These are phyloP conservation scores for Hemibagrus wyckioides DNA, from an alignment of 2,113 vertebrate species.

Conservation along the genomic window DNA sequence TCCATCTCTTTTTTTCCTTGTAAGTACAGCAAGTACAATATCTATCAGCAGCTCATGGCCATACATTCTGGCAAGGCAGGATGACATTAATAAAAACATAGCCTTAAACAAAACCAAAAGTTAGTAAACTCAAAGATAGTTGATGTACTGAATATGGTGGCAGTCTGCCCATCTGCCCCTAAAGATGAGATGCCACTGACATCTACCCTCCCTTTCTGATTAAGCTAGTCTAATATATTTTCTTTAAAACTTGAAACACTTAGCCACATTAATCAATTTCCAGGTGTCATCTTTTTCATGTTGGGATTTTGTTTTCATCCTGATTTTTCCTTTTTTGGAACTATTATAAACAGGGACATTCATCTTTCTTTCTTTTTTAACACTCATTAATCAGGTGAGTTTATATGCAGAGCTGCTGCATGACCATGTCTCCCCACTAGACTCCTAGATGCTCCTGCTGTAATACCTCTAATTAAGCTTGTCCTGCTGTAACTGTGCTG, in stretches of 20 bases:
- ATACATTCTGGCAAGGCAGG: neutral
- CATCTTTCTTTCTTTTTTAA: conserved; percentile 50
- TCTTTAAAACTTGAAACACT: conserved; percentile 47
- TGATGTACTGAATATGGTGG: neutral
- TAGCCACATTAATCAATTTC: conserved; percentile 56
- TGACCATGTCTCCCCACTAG: conserved; percentile 52
- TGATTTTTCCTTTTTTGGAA: conserved; percentile 35
- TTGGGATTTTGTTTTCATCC: conserved; percentile 52
- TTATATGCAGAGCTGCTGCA: conserved; percentile 46
- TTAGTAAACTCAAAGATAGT: no score
- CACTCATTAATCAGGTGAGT: conserved; percentile 61
- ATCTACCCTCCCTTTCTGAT: conserved; percentile 52
- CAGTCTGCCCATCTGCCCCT: neutral
- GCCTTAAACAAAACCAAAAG: neutral
- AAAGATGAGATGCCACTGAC: conserved; percentile 41
- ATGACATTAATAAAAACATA: no score
- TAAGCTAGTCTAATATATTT: conserved; percentile 57
- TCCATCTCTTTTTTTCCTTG: neutral
- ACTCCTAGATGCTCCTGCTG: conserved; percentile 42
- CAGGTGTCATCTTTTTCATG: conserved; percentile 44
- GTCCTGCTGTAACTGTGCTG: conserved; percentile 57
- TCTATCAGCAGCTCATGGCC: neutral
- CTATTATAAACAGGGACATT: conserved; percentile 50
- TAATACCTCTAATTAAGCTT: conserved; percentile 68
- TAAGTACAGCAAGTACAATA: neutral